Base-by-base conservation (phyloP, 2,113 vertebrate species). In the Dryoscopus gambensis region DNA sequence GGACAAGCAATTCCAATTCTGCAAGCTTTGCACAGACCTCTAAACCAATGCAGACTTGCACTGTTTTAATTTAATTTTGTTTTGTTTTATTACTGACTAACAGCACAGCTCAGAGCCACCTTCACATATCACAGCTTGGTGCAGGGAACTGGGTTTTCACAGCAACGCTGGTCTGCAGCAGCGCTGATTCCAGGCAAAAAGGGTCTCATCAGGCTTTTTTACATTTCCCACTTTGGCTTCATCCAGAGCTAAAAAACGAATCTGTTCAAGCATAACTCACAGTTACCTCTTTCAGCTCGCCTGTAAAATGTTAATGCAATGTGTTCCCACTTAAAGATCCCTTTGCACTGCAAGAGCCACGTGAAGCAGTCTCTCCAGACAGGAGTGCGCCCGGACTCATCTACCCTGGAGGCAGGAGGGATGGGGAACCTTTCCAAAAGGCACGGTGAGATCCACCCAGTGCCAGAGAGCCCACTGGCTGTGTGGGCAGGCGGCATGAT, bases 391-490 rank as follows among this genome's bases (percentile, higher is more conserved):
- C 88, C 56, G 56, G 69, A 80, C 70, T 4, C 4, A 46, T 31
- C 47, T 68, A 71, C 75, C 15, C 13, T 56, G 87, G 75, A 84
- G 63, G 73, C 57, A 69, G 31, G 67, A 86, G 40, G 46, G 35
- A 80, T 24, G 75, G 35, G 15, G 37, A 87, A 39, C 88, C 73
- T 95, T 95, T 87, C 84, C 87, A 70, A 95, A 95, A 85, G 91
- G 84, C 93, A n/a, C 80, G 39, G 75, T 11, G 90, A 55, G 76
- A 79, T n/a, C 22, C 35, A 0, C 31, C 50, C 81, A 0, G 59
- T 31, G 55, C 80, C 71, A 84, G 57, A 10, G 94, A 89, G 81
- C 89, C 90, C 87, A n/a, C 76, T 67, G 57, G 83, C 92, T 53
- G 69, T 82, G 91, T 79, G 86, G 95, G 96, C 95, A 97, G 90